These are phyloP conservation scores for Paracyclopina nana DNA, from an alignment of 1,140 invertebrate genomes.

Conservation along the genomic window DNA sequence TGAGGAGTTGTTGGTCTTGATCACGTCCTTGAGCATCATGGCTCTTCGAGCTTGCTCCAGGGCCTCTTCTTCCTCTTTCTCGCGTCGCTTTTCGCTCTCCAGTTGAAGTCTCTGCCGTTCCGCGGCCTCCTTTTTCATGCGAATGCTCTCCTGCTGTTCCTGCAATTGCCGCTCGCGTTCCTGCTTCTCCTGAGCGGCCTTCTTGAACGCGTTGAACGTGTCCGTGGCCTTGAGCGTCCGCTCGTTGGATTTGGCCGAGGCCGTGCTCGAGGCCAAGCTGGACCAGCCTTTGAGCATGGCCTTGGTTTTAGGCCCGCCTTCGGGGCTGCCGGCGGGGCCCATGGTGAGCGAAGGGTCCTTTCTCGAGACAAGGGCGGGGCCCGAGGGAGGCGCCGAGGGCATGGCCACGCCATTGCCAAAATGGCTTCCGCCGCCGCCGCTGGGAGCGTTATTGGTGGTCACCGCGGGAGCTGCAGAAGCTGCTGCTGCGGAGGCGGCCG, in stretches of 20 bases:
- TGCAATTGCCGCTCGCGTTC: conserved; percentile 5
- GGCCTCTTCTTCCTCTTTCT: background rate
- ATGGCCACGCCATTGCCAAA: background rate
- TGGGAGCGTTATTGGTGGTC: too few species aligned
- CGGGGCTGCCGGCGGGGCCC: background rate
- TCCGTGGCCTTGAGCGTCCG: background rate
- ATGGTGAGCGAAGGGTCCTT: background rate
- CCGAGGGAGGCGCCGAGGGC: background rate
- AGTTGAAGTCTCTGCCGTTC: background rate
- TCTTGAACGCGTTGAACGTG: conserved; percentile 12
- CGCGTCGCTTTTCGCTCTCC: background rate
- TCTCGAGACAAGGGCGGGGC: background rate
- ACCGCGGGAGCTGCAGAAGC: background rate
- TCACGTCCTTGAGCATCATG: background rate
- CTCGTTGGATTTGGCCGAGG: background rate
- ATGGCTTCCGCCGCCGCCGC: too few species aligned
- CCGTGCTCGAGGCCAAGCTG: background rate
- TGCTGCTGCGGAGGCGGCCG: background rate
- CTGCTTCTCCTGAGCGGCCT: conserved; percentile 12
- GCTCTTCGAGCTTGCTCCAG: background rate
- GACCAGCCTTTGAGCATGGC: conserved; percentile 7
- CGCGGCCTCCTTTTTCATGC: background rate
- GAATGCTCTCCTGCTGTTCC: background rate
- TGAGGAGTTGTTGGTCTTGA: background rate
- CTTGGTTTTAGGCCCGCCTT: background rate